Evolutionary conservation across 2,113 vertebrate species (phyloP).

Genomic region (Bagarius yarrelli): DNA sequence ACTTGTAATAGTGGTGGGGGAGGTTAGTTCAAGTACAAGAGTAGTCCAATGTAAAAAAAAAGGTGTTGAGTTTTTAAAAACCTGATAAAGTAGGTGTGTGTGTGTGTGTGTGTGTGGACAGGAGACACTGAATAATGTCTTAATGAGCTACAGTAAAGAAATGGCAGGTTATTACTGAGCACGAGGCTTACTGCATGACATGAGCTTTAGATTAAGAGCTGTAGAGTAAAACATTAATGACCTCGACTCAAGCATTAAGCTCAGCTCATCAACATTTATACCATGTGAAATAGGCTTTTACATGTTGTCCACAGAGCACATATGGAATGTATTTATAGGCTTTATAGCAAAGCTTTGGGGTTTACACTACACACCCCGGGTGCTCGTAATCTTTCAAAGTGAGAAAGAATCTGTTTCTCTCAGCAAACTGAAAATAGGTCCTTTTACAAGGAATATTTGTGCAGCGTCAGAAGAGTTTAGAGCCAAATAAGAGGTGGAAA

Average conservation of each 20-base stretch:
- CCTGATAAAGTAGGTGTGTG: not conserved
- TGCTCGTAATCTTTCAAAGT: constrained; percentile 50
- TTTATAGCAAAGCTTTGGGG: constrained; percentile 46
- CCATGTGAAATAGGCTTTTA: constrained; percentile 31
- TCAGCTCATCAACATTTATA: constrained; percentile 21
- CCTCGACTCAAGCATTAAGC: not conserved
- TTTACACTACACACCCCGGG: constrained; percentile 27
- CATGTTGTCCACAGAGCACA: constrained; percentile 51
- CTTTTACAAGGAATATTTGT: constrained; percentile 58
- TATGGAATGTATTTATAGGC: constrained; percentile 69
- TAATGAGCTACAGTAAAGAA: not conserved
- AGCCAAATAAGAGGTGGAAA: not conserved
- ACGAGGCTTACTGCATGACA: constrained; percentile 6
- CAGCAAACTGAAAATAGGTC: constrained; percentile 50
- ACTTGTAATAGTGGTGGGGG: constrained; percentile 9
- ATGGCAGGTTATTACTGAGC: not conserved
- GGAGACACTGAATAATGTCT: not conserved
- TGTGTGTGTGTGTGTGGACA: not conserved
- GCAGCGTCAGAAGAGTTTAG: constrained; percentile 25
- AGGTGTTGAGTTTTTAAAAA: constrained; percentile 1
- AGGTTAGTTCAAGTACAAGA: not conserved
- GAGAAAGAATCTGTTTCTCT: constrained; percentile 56
- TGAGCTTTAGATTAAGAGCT: constrained; percentile 20
- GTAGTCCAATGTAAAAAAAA: not conserved
- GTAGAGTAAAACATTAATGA: constrained; percentile 1